Conservation (phyloP, 1,140 invertebrate species). For the Drosophila grimshawi region DNA sequence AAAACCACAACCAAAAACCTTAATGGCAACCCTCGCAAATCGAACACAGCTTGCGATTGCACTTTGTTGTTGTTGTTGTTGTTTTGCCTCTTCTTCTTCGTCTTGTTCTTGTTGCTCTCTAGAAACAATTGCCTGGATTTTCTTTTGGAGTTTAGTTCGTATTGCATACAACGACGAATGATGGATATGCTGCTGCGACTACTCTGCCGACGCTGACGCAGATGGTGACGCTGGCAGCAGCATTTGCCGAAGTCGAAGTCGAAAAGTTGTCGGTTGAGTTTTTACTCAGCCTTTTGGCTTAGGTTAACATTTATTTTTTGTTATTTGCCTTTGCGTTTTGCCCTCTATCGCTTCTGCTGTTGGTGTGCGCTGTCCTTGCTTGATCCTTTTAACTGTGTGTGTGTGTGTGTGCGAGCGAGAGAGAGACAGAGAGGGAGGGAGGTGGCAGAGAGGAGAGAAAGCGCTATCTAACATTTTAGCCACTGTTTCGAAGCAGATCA, state of each 20-base stretch:
- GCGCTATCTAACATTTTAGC: conserved; percentile 6
- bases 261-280: conserved; percentile 58
- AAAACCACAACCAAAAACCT: neutral
- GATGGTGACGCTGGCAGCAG: conserved; percentile 28
- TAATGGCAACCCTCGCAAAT: conserved; percentile 23
- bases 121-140: conserved; percentile 47
- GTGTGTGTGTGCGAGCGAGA: neutral
- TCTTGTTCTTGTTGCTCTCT: conserved; percentile 24
- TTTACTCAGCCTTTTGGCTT: conserved; percentile 44
- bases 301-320: conserved; percentile 52
- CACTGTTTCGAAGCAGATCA: conserved; percentile 15
- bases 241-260: conserved; percentile 30
- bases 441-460: neutral
- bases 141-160: conserved; percentile 29
- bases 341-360: conserved; percentile 1
- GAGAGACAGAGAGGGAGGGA: neutral
- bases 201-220: conserved; percentile 2
- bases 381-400: conserved; percentile 16
- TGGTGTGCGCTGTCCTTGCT: conserved; percentile 12
- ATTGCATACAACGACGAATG: conserved; percentile 40
- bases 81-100: neutral
- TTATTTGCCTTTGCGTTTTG: conserved; percentile 19
- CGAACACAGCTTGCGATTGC: conserved; percentile 36
- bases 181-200: conserved; percentile 41
- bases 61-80: conserved; percentile 17